Percentiles rank a stretch among this genome's conserved stretches.
Conservation (phyloP, 92 coral and sea anemone genomes). For the Porites lobata region DNA sequence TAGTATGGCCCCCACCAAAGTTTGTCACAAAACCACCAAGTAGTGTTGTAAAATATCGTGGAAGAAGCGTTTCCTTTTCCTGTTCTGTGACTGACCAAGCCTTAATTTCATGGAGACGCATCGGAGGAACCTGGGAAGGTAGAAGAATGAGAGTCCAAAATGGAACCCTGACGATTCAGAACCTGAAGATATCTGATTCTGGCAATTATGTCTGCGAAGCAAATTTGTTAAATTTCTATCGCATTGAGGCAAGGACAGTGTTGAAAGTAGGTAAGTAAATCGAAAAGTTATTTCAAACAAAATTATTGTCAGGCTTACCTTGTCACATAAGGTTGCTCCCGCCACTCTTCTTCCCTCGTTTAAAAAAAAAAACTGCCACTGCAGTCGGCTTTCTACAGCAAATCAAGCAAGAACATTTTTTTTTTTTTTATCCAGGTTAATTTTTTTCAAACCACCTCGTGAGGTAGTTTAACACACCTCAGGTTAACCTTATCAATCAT, state of each 20-base stretch:
- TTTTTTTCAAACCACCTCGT: too few species aligned
- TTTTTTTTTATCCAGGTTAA: too few species aligned
- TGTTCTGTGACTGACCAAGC: constrained; percentile 2
- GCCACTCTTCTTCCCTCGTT: too few species aligned
- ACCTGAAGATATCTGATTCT: constrained; percentile 2
- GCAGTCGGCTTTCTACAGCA: too few species aligned
- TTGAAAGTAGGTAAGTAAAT: neutral
- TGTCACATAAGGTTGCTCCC: too few species aligned
- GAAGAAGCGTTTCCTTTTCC: neutral
- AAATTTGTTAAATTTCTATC: neutral
- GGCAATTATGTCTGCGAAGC: constrained; percentile 36
- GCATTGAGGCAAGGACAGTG: neutral
- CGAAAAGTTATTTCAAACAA: too few species aligned
- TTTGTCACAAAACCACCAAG: constrained; percentile 13
- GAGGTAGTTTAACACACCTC: too few species aligned
- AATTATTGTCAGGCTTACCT: too few species aligned
- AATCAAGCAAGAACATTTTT: too few species aligned
- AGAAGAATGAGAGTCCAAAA: constrained; percentile 20
- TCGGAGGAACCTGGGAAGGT: constrained; percentile 12
- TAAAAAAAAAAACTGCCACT: too few species aligned
- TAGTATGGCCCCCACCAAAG: constrained; percentile 1
- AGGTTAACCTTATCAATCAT: too few species aligned
- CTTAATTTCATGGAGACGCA: constrained; percentile 16
- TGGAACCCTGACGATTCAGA: constrained; percentile 11
- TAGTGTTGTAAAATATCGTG: neutral